Conservation (phyloP, 2,797 vertebrate species). For the Betta splendens region DNA sequence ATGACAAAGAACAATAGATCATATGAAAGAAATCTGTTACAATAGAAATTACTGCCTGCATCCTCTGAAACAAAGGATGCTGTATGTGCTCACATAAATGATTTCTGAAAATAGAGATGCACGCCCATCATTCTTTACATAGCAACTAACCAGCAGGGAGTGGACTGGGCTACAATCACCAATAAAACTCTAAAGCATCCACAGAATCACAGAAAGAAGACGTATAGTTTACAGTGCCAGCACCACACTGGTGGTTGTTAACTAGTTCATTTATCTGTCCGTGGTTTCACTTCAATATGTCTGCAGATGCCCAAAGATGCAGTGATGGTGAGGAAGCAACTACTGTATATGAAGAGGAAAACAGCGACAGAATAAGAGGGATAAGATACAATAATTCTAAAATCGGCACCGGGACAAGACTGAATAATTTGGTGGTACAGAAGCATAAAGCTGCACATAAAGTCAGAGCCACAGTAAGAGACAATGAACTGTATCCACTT, state of each 20-base stretch:
- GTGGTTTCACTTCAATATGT: conserved; percentile 22
- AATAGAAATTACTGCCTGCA: too few species aligned
- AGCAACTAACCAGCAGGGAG: conserved; percentile 38
- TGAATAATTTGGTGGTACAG: conserved; percentile 44
- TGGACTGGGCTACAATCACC: conserved; percentile 10
- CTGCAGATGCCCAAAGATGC: conserved; percentile 16
- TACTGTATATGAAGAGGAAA: too few species aligned
- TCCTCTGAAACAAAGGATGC: too few species aligned
- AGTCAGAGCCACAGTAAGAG: conserved; percentile 54
- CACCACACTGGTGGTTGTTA: conserved; percentile 4
- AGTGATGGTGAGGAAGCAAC: conserved; percentile 19
- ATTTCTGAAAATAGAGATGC: conserved; percentile 23
- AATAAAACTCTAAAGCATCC: conserved; percentile 17
- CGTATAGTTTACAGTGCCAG: conserved; percentile 1
- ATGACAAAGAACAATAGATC: too few species aligned
- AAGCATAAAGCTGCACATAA: conserved; percentile 24
- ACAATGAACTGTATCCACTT: conserved; percentile 44
- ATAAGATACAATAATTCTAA: conserved; percentile 35
- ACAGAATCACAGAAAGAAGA: conserved; percentile 19
- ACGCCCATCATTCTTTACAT: conserved; percentile 53
- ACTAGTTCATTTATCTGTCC: neutral
- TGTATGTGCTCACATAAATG: too few species aligned
- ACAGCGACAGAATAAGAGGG: conserved; percentile 45
- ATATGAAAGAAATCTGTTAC: too few species aligned
- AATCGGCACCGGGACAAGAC: conserved; percentile 52